Conservation (phyloP, 2,888 invertebrate genomes). For the Neoitamus cyanurus region DNA sequence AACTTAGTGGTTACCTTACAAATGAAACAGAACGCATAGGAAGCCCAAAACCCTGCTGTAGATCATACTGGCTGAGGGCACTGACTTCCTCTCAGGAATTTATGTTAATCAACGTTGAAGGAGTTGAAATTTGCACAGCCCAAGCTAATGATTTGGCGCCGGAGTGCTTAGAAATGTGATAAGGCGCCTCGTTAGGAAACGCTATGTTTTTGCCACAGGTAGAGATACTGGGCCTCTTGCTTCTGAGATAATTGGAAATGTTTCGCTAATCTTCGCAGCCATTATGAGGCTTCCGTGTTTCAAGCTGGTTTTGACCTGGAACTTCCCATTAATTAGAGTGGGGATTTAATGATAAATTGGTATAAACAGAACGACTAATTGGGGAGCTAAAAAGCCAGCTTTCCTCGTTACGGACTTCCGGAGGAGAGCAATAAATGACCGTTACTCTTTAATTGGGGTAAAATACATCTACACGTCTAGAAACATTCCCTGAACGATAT, state of each 20-base stretch:
- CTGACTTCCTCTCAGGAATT: conserved; percentile 29
- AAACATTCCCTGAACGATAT: no score
- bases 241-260: background rate
- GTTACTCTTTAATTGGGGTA: no score
- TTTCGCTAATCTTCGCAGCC: background rate
- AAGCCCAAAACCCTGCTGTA: background rate
- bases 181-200: background rate
- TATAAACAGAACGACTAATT: background rate
- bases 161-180: conserved; percentile 5
- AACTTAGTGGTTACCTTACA: conserved; percentile 45
- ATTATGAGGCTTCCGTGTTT: background rate
- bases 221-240: background rate
- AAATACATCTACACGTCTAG: no score
- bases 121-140: conserved; percentile 9
- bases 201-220: background rate
- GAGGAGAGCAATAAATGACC: background rate
- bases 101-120: conserved; percentile 42
- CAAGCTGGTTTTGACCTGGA: conserved; percentile 1
- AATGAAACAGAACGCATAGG: conserved; percentile 38
- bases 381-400: background rate
- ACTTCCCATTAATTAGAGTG: background rate
- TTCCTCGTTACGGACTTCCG: background rate
- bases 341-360: background rate
- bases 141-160: conserved; percentile 13
- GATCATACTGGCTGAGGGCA: conserved; percentile 12